Evolutionary conservation across 2,113 vertebrate genomes (phyloP).

Genomic region (Marcusenius ussheri): DNA sequence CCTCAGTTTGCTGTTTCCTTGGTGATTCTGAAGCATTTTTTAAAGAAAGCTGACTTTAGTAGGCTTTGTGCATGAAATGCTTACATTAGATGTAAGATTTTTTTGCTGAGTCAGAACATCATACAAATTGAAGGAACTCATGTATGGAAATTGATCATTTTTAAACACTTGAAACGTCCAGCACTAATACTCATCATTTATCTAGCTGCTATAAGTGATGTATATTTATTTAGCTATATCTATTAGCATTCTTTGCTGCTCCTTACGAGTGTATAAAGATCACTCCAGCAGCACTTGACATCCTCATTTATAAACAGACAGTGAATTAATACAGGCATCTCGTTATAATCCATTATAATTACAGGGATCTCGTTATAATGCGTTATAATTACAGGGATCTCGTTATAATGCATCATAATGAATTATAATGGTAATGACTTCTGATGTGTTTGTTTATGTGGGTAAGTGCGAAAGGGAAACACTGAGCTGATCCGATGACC

Average conservation of each 20-base stretch:
- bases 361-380: background rate
- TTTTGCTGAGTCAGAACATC: background rate
- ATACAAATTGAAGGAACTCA: background rate
- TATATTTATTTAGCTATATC: background rate
- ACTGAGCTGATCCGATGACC: background rate
- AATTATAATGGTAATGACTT: background rate
- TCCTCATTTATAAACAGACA: background rate
- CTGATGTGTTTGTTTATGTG: background rate
- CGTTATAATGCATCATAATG: background rate
- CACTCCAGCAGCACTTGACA: background rate
- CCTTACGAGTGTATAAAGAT: background rate
- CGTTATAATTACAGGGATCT: background rate
- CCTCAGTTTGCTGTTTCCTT: background rate
- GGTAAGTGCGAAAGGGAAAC: background rate
- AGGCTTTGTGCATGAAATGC: background rate
- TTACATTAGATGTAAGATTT: background rate
- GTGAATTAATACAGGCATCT: background rate
- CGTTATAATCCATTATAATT: background rate
- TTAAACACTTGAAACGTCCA: background rate
- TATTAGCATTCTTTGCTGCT: background rate
- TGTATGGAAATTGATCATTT: background rate
- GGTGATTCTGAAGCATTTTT: background rate
- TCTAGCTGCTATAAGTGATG: background rate
- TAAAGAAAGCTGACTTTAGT: background rate
- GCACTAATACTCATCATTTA: background rate